Evolutionary conservation across 2,113 vertebrate genomes (phyloP), one percentile per base, ranked within the genome.

Genomic region (Lagopus muta): DNA sequence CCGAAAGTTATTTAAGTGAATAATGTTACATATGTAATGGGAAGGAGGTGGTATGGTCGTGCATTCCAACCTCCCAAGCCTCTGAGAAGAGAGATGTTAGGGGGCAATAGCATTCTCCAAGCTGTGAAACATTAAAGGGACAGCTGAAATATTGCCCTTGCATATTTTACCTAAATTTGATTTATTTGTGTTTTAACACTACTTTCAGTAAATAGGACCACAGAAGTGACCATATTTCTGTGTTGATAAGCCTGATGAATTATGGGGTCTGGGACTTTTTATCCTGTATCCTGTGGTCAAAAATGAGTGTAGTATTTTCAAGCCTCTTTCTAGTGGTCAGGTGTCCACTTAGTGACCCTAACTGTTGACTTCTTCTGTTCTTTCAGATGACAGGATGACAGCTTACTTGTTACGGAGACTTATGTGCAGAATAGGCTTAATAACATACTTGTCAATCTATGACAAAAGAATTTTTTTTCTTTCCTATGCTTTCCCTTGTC

Each of bases 371-470:
- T 78, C 70, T 86, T 66, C 34, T 60, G 60, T 86, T 50, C 70
- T 79, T 89, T 65, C 74, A 82, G 57, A 18, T 72, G 88, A 43
- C 61, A 94, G 20, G 43, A 64, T 82, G 77, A 76, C 38, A 90
- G 40, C n/a, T 89, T 60, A 21, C 70, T 94, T 86, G 28, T 69
- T 61, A 73, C 25, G 9, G 38, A 90, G 65, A 16, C 50, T 57
- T 67, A 40, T 88, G 81, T 93, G 83, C 45, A 85, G 91, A 92
- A 76, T 80, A 94, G 28, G 34, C 77, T 86, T 92, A 82, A 86
- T 94, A 89, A 76, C 40, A 34, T 62, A 24, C 40, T 87, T 95
- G 82, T 85, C 82, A 83, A 80, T 88, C 66, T 43, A 70, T 25
- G 45, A 79, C n/a, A 85, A 86, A 54, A 64, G 28, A 74, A 82